Conservation (phyloP, 2,888 invertebrate genomes). For the Dynastes tityus region DNA sequence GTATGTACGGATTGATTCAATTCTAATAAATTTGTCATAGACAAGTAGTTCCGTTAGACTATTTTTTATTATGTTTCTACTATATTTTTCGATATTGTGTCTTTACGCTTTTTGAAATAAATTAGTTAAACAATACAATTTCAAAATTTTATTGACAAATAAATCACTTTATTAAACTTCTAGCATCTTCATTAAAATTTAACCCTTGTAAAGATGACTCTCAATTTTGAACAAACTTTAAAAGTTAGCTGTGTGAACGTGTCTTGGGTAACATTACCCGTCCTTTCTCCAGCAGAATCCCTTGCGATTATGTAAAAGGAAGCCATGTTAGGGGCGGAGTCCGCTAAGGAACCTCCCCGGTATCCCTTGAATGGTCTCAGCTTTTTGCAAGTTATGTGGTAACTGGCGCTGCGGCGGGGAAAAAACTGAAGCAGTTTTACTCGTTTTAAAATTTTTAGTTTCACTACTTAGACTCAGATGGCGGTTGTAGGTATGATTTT, state of each 20-base stretch:
- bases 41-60: too few relatives aligned
- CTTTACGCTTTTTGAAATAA: too few relatives aligned
- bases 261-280: constrained; percentile 56
- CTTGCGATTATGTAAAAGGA: constrained; percentile 69
- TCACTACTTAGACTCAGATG: constrained; percentile 62
- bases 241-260: constrained; percentile 56
- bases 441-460: constrained; percentile 64
- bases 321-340: constrained; percentile 71
- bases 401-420: constrained; percentile 67
- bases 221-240: constrained; percentile 56
- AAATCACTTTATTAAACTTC: too few relatives aligned
- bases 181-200: not conserved
- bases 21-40: too few relatives aligned
- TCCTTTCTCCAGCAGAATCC: constrained; percentile 63
- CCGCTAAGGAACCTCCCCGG: constrained; percentile 60
- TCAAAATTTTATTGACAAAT: too few relatives aligned
- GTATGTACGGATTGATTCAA: too few relatives aligned
- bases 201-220: constrained; percentile 51
- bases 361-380: constrained; percentile 53
- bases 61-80: too few relatives aligned
- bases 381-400: constrained; percentile 60
- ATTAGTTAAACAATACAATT: too few relatives aligned
- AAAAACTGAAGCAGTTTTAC: constrained; percentile 64
- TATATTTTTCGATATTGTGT: too few relatives aligned
- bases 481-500: constrained; percentile 53